Percentiles rank a stretch among this genome's conserved stretches.
Conservation (phyloP, 2,797 vertebrate genomes). For the Potorous gilbertii region DNA sequence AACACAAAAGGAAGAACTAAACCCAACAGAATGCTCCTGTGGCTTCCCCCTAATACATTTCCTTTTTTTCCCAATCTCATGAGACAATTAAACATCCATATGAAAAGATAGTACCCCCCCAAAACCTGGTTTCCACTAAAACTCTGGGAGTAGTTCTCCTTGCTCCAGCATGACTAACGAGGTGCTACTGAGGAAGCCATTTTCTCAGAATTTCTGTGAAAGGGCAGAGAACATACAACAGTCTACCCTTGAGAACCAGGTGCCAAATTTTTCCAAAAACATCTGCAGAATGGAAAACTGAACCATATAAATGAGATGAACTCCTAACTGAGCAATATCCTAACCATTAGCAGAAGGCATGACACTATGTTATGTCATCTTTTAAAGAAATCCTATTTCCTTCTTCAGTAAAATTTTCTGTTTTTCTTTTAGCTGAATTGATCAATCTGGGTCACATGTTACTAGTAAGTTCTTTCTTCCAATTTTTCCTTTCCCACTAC, state of each 20-base stretch:
- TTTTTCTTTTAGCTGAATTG: too few relatives aligned
- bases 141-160: background rate
- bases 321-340: background rate
- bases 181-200: background rate
- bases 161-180: background rate
- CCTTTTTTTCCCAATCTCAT: background rate
- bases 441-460: rapidly evolving
- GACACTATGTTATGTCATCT: background rate
- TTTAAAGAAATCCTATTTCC: background rate
- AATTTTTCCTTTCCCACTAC: too few relatives aligned
- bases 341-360: background rate
- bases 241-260: background rate
- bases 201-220: background rate
- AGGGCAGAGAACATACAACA: background rate
- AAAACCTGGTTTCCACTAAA: background rate
- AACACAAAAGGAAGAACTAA: background rate
- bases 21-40: background rate
- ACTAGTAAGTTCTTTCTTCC: too few relatives aligned
- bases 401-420: background rate
- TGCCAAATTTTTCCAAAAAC: background rate
- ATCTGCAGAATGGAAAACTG: background rate
- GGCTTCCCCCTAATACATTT: background rate
- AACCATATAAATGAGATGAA: background rate
- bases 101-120: background rate
- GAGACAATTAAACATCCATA: background rate